Percentiles rank a stretch among this genome's conserved stretches.
Conservation (phyloP, 1,140 invertebrate species). For the Grapholita molesta region DNA sequence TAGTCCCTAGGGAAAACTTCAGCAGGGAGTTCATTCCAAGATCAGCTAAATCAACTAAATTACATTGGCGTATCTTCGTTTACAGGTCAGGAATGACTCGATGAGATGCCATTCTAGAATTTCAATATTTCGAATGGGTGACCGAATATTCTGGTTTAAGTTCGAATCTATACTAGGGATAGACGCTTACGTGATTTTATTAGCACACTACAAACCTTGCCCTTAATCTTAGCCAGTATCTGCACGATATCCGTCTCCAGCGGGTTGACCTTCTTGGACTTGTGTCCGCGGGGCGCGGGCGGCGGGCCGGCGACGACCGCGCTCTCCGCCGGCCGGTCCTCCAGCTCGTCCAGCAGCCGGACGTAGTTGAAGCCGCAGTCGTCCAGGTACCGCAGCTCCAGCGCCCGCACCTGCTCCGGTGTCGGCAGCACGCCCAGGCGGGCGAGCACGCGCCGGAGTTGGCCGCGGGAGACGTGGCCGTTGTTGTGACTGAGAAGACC, state of each 20-base stretch:
- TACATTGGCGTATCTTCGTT: too few species aligned
- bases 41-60: too few species aligned
- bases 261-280: conserved; percentile 77
- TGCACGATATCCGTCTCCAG: conserved; percentile 81
- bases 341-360: conserved; percentile 80
- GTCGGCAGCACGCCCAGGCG: conserved; percentile 81
- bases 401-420: conserved; percentile 81
- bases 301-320: conserved; percentile 76
- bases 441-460: conserved; percentile 82
- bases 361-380: conserved; percentile 85
- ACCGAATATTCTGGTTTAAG: too few species aligned
- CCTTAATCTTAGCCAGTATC: conserved; percentile 85
- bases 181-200: too few species aligned
- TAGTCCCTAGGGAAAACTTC: too few species aligned
- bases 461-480: conserved; percentile 83
- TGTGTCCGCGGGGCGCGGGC: conserved; percentile 75
- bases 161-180: too few species aligned
- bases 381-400: conserved; percentile 83
- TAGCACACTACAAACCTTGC: conserved; percentile 68
- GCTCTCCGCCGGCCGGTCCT: conserved; percentile 54
- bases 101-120: too few species aligned
- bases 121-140: too few species aligned
- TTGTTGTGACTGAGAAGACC: conserved; percentile 78
- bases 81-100: too few species aligned
- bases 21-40: background rate